Conservation (phyloP, 2,888 invertebrate genomes). For the Dioctria rufipes region DNA sequence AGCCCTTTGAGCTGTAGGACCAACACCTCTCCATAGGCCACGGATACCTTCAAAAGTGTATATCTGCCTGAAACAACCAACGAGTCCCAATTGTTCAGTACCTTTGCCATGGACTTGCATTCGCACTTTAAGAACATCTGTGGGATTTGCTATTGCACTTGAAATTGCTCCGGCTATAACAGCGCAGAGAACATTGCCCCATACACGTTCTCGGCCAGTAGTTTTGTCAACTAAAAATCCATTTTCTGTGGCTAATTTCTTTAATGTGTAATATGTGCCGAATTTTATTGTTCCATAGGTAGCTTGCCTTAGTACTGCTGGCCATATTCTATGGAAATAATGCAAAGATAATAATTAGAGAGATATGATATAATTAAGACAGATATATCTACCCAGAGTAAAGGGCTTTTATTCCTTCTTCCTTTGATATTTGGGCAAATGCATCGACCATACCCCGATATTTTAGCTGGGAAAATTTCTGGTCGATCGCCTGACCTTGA, state of each 20-base stretch:
- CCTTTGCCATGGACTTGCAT: conserved; percentile 84
- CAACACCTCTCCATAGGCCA: conserved; percentile 94
- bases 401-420: conserved; percentile 89
- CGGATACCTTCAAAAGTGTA: conserved; percentile 86
- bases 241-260: conserved; percentile 77
- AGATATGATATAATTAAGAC: no score
- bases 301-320: conserved; percentile 92
- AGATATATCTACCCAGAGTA: conserved; percentile 82
- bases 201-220: conserved; percentile 73
- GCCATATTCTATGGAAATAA: conserved; percentile 82
- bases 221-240: conserved; percentile 70
- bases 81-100: conserved; percentile 75
- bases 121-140: conserved; percentile 95
- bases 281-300: conserved; percentile 98
- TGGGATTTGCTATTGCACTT: conserved; percentile 96
- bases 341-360: neutral
- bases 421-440: conserved; percentile 85
- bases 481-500: conserved; percentile 90
- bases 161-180: conserved; percentile 82
- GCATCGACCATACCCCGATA: conserved; percentile 96
- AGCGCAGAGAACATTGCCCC: conserved; percentile 85
- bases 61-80: conserved; percentile 86
- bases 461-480: conserved; percentile 80
- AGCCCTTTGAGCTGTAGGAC: conserved; percentile 93
- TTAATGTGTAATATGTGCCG: conserved; percentile 93